Evolutionary conservation across 2,797 vertebrate genomes (phyloP).

Genomic region (Crenichthys baileyi): DNA sequence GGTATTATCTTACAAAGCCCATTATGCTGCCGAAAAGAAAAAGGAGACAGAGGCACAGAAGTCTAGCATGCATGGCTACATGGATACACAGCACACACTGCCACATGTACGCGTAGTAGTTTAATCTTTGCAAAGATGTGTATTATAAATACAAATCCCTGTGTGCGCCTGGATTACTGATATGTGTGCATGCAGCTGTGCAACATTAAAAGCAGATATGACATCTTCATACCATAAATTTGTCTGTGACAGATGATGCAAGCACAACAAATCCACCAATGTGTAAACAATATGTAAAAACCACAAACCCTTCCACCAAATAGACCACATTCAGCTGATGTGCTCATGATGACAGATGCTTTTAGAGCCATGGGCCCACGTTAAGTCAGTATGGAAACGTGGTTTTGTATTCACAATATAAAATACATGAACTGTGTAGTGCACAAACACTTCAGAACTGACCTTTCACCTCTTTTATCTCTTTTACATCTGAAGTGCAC

Average conservation of each 20-base stretch:
- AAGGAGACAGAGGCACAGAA: constrained; percentile 61
- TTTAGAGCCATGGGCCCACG: constrained; percentile 41
- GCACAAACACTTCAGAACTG: neutral
- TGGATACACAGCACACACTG: constrained; percentile 34
- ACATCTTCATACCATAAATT: constrained; percentile 65
- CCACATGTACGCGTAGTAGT: constrained; percentile 42
- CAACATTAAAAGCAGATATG: constrained; percentile 79
- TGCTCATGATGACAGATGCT: constrained; percentile 42
- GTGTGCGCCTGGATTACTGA: constrained; percentile 71
- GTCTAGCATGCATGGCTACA: constrained; percentile 32
- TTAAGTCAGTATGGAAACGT: constrained; percentile 15
- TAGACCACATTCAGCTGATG: constrained; percentile 40
- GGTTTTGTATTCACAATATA: constrained; percentile 24
- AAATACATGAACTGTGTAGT: constrained; percentile 15
- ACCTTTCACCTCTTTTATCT: neutral
- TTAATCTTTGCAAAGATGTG: constrained; percentile 81
- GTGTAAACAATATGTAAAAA: constrained; percentile 63
- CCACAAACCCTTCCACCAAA: constrained; percentile 48
- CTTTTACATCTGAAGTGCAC: neutral
- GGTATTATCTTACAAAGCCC: constrained; percentile 84
- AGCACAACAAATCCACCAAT: constrained; percentile 50
- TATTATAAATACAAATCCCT: constrained; percentile 80
- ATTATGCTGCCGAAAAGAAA: constrained; percentile 78
- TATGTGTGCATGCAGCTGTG: constrained; percentile 71
- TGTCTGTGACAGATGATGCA: constrained; percentile 55